Evolutionary conservation across 2,888 invertebrate species (phyloP).

Genomic region (Troides aeacus): DNA sequence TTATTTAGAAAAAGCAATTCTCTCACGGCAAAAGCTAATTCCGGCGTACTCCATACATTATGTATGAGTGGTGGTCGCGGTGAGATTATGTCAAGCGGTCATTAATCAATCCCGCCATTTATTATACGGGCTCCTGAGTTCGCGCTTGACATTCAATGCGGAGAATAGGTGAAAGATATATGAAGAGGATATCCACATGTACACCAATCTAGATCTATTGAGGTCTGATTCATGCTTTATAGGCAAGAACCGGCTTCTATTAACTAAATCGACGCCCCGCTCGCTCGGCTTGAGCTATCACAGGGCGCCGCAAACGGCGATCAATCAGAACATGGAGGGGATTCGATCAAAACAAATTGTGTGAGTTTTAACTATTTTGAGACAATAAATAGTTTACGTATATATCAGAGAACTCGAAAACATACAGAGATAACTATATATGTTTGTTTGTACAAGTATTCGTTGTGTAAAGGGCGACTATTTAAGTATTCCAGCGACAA

Average conservation of each 20-base stretch:
- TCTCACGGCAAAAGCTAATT: conserved; percentile 35
- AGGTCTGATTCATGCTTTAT: conserved; percentile 34
- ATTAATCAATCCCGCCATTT: conserved; percentile 26
- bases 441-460: conserved; percentile 1
- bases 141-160: conserved; percentile 19
- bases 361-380: not conserved
- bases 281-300: not conserved
- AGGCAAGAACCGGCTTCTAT: conserved; percentile 37
- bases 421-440: too few relatives aligned
- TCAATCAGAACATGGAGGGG: conserved; percentile 22
- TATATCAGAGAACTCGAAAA: too few relatives aligned
- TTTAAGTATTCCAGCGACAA: conserved; percentile 22
- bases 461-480: conserved; percentile 7
- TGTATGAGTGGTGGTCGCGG: conserved; percentile 29
- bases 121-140: conserved; percentile 10
- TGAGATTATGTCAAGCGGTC: conserved; percentile 27
- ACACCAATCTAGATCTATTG: conserved; percentile 31
- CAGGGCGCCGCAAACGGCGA: not conserved
- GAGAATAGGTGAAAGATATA: not conserved
- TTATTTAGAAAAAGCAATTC: conserved; percentile 34
- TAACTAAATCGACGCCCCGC: conserved; percentile 19
- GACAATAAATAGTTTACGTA: too few relatives aligned
- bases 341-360: not conserved
- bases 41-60: conserved; percentile 33
- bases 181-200: conserved; percentile 12